These are phyloP conservation scores for Mormyrus hasselquistii DNA, from an alignment of 2,797 vertebrate genomes.

Conservation along the genomic window DNA sequence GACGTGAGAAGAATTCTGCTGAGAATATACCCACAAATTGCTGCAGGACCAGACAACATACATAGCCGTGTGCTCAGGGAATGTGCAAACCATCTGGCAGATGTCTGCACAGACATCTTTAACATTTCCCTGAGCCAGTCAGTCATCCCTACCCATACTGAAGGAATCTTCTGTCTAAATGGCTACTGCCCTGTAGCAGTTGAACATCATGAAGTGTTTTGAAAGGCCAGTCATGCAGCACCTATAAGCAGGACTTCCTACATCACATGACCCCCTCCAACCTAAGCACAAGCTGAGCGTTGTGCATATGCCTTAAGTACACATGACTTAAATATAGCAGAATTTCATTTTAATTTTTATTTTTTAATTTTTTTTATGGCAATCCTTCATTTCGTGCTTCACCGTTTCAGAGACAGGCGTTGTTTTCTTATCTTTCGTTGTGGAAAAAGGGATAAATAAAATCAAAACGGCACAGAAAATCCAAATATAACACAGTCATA, in stretches of 20 bases:
- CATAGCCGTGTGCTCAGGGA: background rate
- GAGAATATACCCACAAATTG: background rate
- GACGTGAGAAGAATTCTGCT: background rate
- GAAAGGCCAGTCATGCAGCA: background rate
- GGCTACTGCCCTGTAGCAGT: background rate
- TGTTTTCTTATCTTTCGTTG: background rate
- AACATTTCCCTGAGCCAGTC: background rate
- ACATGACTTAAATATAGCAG: background rate
- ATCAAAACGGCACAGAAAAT: background rate
- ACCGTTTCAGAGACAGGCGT: background rate
- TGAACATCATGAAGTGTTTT: background rate
- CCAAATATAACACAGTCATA: background rate
- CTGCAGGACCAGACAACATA: background rate
- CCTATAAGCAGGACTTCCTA: background rate
- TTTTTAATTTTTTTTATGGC: background rate
- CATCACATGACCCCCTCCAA: background rate
- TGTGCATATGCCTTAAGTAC: background rate
- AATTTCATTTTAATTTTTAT: background rate
- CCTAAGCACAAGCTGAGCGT: background rate
- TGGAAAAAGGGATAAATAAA: background rate
- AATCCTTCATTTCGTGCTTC: background rate
- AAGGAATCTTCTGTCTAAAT: background rate
- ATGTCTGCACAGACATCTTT: background rate
- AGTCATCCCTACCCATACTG: background rate
- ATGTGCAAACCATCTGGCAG: background rate